phyloP scores from a whole-genome alignment of 1,140 invertebrate genomes.

The Leptopilina boulardi region DNA sequence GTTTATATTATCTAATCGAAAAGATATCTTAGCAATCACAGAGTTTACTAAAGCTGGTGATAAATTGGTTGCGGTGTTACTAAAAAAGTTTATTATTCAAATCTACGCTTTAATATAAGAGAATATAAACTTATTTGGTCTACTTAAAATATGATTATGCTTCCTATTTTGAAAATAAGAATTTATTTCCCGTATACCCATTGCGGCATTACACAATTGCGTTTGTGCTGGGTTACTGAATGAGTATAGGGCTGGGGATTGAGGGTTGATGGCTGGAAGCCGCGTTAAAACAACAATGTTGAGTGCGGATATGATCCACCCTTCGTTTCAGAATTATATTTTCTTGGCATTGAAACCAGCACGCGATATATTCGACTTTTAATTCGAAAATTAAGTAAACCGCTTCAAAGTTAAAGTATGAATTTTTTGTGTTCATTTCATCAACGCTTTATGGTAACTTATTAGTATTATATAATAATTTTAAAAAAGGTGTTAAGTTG shows the following conservation, averaged over 20 bases:
- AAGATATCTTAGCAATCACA: too few species aligned
- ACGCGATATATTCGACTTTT: background rate
- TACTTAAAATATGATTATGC: background rate
- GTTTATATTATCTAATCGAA: too few species aligned
- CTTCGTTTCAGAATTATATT: background rate
- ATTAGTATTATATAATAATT: too few species aligned
- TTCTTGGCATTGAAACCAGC: background rate
- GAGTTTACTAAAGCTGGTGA: too few species aligned
- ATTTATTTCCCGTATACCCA: background rate
- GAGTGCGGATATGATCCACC: conserved; percentile 27
- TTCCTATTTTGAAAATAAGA: background rate
- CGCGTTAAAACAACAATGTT: conserved; percentile 31
- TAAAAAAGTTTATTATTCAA: too few species aligned
- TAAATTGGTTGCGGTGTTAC: too few species aligned
- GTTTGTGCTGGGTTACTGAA: background rate
- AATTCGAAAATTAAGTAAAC: too few species aligned
- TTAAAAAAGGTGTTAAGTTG: too few species aligned
- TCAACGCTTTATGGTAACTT: too few species aligned
- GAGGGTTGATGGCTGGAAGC: conserved; percentile 25
- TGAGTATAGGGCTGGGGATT: conserved; percentile 17
- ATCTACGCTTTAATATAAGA: background rate
- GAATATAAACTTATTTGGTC: background rate
- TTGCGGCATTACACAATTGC: conserved; percentile 25
- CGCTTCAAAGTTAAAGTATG: too few species aligned
- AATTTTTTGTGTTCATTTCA: too few species aligned